A percentile compares a stretch with the other conserved stretches of the same genome.
These are phyloP conservation scores for Drosophila kikkawai DNA, from an alignment of 1,140 invertebrate genomes.

Conservation along the genomic window DNA sequence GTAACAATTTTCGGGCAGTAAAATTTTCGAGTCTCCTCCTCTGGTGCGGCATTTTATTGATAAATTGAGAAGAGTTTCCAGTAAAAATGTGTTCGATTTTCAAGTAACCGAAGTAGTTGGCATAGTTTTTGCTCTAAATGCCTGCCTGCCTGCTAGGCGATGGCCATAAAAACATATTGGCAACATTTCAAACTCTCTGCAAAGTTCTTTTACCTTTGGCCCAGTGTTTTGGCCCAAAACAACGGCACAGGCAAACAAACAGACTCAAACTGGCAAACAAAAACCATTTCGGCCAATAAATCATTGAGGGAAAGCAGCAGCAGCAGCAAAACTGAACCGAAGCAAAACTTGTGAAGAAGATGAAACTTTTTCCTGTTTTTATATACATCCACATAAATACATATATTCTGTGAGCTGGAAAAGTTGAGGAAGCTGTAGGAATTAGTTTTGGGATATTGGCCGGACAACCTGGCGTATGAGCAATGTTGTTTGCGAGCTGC, in stretches of 20 bases:
- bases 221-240: slow-evolving; percentile 50
- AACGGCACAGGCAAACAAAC: slow-evolving; percentile 47
- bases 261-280: slow-evolving; percentile 45
- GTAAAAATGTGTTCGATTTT: slow-evolving; percentile 27
- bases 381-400: slow-evolving; percentile 2
- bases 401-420: slow-evolving; percentile 10
- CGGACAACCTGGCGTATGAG: slow-evolving; percentile 29
- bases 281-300: slow-evolving; percentile 66
- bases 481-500: neutral
- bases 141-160: slow-evolving; percentile 13
- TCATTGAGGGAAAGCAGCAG: slow-evolving; percentile 47
- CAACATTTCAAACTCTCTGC: slow-evolving; percentile 65
- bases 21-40: neutral
- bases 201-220: slow-evolving; percentile 81
- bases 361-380: slow-evolving; percentile 41
- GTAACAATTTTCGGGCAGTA: neutral
- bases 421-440: slow-evolving; percentile 21
- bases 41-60: slow-evolving; percentile 14
- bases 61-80: slow-evolving; percentile 24
- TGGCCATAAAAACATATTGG: slow-evolving; percentile 59
- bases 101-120: slow-evolving; percentile 47
- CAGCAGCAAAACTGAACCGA: slow-evolving; percentile 20
- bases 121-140: slow-evolving; percentile 41
- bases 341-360: slow-evolving; percentile 40
- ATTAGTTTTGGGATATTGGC: slow-evolving; percentile 35